A percentile compares a stretch with the other conserved stretches of the same genome.
Conservation (phyloP, 2,113 vertebrate species). For the Xiphophorus couchianus region DNA sequence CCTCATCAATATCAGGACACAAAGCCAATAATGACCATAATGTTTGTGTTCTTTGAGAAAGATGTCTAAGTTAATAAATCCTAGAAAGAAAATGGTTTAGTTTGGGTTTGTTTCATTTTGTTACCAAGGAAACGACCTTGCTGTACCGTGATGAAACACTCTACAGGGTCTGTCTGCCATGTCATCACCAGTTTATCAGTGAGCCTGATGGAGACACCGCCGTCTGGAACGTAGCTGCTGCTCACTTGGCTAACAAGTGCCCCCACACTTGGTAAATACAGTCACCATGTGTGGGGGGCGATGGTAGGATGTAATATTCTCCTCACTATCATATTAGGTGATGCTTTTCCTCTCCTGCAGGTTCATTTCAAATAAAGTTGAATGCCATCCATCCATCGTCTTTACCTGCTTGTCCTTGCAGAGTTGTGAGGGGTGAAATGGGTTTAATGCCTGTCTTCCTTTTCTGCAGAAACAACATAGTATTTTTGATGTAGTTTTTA, state of each 20-base stretch:
- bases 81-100: slow-evolving; percentile 11
- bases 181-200: slow-evolving; percentile 1
- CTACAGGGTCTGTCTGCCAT: background rate
- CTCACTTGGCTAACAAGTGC: slow-evolving; percentile 56
- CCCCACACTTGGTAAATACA: slow-evolving; percentile 23
- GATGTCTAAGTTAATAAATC: slow-evolving; percentile 70
- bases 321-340: background rate
- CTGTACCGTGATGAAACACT: background rate
- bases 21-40: slow-evolving; percentile 9
- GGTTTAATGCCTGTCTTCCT: too few relatives aligned
- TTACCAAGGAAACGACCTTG: too few relatives aligned
- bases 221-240: slow-evolving; percentile 62
- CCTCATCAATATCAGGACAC: slow-evolving; percentile 1
- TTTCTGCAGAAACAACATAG: too few relatives aligned
- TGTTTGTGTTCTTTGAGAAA: slow-evolving; percentile 49
- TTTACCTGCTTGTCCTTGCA: too few relatives aligned
- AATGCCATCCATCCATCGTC: background rate
- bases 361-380: background rate
- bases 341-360: slow-evolving; percentile 2
- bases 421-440: too few relatives aligned
- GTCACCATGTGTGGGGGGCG: slow-evolving; percentile 50
- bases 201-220: slow-evolving; percentile 34
- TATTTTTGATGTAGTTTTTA: too few relatives aligned
- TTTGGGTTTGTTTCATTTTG: background rate
- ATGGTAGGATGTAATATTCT: slow-evolving; percentile 59